These are phyloP conservation scores for Felis chaus DNA, from an alignment of 2,113 vertebrate genomes.

Conservation along the genomic window DNA sequence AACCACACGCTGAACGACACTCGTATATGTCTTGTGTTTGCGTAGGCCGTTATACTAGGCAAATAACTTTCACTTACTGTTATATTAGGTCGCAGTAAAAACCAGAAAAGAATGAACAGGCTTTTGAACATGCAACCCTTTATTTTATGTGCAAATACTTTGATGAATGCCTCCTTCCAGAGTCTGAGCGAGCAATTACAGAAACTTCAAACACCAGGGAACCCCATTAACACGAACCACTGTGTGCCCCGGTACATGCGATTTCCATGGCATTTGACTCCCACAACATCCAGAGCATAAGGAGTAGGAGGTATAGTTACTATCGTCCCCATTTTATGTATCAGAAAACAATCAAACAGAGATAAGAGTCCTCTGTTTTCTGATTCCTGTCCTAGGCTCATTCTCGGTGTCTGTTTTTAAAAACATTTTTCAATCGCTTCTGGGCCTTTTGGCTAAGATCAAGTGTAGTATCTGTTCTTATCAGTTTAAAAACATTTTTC, in stretches of 20 bases:
- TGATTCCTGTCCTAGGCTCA: neutral
- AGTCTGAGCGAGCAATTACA: conserved; percentile 54
- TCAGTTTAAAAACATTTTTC: no score
- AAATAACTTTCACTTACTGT: conserved; percentile 47
- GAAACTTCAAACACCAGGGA: conserved; percentile 39
- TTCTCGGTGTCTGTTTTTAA: neutral
- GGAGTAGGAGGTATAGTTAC: neutral
- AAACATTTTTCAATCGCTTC: neutral
- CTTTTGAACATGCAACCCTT: conserved; percentile 52
- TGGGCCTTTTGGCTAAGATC: no score
- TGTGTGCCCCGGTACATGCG: neutral
- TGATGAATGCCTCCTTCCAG: conserved; percentile 51
- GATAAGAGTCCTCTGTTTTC: neutral
- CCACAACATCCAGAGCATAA: neutral
- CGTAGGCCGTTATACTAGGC: conserved; percentile 48
- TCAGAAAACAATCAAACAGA: neutral
- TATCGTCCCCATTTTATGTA: neutral
- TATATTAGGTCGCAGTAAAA: conserved; percentile 66
- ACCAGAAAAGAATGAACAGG: conserved; percentile 30
- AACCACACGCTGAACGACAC: neutral
- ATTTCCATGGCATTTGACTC: neutral
- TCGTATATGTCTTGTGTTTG: conserved; percentile 11
- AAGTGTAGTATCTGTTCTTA: no score
- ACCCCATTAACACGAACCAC: neutral
- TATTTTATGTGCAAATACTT: conserved; percentile 62